Percentiles rank a stretch among this genome's conserved stretches.
Conservation (phyloP, 2,113 vertebrate genomes). For the Steatornis caripensis region DNA sequence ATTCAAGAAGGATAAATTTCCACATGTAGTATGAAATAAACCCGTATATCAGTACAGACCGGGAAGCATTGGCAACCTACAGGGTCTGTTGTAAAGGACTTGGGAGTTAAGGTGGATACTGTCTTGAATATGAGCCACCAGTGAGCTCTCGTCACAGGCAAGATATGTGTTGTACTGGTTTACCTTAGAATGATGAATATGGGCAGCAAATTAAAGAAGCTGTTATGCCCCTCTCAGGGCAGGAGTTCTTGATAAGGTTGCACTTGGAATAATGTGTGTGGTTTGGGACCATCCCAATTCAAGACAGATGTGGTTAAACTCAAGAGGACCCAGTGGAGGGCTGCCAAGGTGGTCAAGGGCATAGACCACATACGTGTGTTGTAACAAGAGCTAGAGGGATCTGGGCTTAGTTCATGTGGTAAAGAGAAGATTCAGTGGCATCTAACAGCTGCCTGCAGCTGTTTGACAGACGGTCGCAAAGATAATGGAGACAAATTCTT, state of each 20-base stretch:
- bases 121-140: neutral
- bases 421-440: neutral
- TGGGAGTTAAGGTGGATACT: neutral
- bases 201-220: neutral
- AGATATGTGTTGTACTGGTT: neutral
- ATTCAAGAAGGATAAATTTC: neutral
- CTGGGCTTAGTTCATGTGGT: neutral
- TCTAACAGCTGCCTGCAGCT: neutral
- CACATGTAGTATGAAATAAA: neutral
- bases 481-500: neutral
- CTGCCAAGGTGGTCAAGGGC: neutral
- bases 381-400: neutral
- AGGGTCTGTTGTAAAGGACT: neutral
- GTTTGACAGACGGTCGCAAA: neutral
- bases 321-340: neutral
- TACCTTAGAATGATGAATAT: neutral
- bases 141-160: neutral
- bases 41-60: rapidly evolving
- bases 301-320: neutral
- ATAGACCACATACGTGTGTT: rapidly evolving
- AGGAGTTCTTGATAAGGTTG: neutral
- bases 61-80: neutral
- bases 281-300: neutral
- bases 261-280: neutral
- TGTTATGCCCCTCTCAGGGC: neutral